Conservation (phyloP, 2,888 invertebrate species). For the Folsomia manolachei region DNA sequence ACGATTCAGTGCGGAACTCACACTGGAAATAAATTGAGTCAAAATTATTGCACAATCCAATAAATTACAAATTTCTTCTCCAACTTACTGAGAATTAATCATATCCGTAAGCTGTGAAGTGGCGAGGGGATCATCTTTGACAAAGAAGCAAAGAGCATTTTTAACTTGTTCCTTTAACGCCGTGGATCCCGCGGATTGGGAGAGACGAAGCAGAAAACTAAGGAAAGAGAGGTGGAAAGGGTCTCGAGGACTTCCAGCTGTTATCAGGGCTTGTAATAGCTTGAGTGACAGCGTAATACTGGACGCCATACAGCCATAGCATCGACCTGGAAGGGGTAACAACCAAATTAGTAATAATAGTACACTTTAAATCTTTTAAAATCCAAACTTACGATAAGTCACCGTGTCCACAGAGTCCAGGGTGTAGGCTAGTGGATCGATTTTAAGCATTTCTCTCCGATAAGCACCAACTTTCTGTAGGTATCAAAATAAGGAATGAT, state of each 20-base stretch:
- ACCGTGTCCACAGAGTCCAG: slow-evolving; percentile 49
- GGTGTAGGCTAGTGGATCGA: slow-evolving; percentile 46
- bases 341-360: neutral
- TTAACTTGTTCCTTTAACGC: slow-evolving; percentile 50
- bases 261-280: slow-evolving; percentile 48
- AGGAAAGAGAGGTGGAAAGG: slow-evolving; percentile 48
- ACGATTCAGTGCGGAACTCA: slow-evolving; percentile 45
- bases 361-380: neutral
- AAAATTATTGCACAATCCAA: no score
- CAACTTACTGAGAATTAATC: slow-evolving; percentile 41
- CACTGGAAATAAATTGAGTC: slow-evolving; percentile 9
- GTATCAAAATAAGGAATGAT: no score
- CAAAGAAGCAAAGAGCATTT: slow-evolving; percentile 50
- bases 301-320: slow-evolving; percentile 70
- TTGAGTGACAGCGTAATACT: slow-evolving; percentile 50
- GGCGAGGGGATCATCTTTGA: slow-evolving; percentile 48
- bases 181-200: slow-evolving; percentile 50
- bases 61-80: neutral
- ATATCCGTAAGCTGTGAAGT: slow-evolving; percentile 48
- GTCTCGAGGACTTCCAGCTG: slow-evolving; percentile 48
- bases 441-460: slow-evolving; percentile 46
- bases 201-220: slow-evolving; percentile 48
- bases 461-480: slow-evolving; percentile 47
- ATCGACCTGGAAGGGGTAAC: slow-evolving; percentile 60
- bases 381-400: slow-evolving; percentile 40